phyloP scores from a whole-genome alignment of 2,113 vertebrate species.

The Micromys minutus region DNA sequence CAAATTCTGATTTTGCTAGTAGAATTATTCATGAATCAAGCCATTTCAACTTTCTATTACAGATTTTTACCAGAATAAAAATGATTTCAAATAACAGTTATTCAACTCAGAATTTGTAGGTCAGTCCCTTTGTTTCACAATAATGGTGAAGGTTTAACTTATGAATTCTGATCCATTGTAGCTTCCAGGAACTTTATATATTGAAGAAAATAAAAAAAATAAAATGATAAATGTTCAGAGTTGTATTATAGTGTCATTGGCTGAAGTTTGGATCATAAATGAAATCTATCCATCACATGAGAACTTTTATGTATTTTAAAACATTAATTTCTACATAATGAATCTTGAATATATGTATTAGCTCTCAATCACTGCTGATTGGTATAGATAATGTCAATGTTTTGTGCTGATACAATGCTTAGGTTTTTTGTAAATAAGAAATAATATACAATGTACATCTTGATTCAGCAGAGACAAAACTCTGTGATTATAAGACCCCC shows the following conservation, averaged over 20 bases:
- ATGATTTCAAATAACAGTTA: neutral
- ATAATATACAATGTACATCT: neutral
- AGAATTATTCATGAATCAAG: constrained; percentile 31
- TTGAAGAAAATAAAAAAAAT: neutral
- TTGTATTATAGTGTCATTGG: neutral
- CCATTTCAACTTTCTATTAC: neutral
- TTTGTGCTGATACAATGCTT: neutral
- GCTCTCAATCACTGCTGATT: neutral
- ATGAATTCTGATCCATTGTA: neutral
- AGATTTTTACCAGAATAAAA: neutral
- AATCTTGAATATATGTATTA: neutral
- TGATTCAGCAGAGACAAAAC: neutral
- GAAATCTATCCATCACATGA: neutral
- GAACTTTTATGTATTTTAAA: neutral
- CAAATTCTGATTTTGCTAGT: neutral
- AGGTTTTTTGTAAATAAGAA: neutral
- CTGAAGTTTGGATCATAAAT: neutral
- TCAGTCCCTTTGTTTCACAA: neutral
- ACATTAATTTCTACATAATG: constrained; percentile 2
- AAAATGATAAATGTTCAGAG: neutral
- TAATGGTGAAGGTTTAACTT: neutral
- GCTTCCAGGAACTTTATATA: neutral
- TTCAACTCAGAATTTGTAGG: neutral
- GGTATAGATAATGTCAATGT: neutral
- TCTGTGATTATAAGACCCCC: neutral